Percentiles rank a stretch among this genome's conserved stretches.
Evolutionary conservation across 2,113 vertebrate species (phyloP).

Genomic region (Felis chaus): DNA sequence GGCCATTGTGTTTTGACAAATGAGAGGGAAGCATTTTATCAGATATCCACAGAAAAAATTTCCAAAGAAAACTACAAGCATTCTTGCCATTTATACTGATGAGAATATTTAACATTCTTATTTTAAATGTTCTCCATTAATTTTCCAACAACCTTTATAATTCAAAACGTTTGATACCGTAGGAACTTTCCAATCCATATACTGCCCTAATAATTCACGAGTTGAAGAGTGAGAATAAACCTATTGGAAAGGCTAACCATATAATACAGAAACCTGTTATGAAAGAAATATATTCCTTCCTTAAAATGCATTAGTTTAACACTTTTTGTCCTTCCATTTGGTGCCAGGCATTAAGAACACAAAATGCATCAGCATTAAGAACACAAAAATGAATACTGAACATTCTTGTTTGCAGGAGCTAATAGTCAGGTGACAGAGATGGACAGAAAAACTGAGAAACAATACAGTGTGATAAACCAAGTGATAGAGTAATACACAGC

Average conservation of each 20-base stretch:
- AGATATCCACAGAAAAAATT: not conserved
- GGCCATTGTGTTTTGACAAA: not conserved
- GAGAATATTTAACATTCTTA: not conserved
- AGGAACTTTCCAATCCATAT: not conserved
- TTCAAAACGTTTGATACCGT: not conserved
- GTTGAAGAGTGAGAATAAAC: not conserved
- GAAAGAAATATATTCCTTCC: not conserved
- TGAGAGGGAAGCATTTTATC: not conserved
- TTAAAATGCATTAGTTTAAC: not conserved
- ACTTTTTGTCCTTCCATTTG: not conserved
- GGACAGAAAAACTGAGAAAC: not conserved
- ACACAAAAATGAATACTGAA: not conserved
- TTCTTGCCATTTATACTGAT: not conserved
- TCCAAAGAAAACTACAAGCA: not conserved
- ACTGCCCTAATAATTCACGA: not conserved
- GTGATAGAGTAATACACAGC: not conserved
- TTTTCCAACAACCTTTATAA: not conserved
- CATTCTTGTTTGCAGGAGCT: not conserved
- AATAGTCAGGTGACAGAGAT: not conserved
- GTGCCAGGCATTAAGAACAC: not conserved
- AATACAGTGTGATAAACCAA: not conserved
- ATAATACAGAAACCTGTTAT: not conserved
- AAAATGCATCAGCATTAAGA: not conserved
- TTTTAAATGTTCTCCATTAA: not conserved
- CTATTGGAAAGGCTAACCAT: not conserved